A percentile compares a stretch with the other conserved stretches of the same genome.
phyloP scores from a whole-genome alignment of 2,797 vertebrate species.

The Nyctibius grandis region DNA sequence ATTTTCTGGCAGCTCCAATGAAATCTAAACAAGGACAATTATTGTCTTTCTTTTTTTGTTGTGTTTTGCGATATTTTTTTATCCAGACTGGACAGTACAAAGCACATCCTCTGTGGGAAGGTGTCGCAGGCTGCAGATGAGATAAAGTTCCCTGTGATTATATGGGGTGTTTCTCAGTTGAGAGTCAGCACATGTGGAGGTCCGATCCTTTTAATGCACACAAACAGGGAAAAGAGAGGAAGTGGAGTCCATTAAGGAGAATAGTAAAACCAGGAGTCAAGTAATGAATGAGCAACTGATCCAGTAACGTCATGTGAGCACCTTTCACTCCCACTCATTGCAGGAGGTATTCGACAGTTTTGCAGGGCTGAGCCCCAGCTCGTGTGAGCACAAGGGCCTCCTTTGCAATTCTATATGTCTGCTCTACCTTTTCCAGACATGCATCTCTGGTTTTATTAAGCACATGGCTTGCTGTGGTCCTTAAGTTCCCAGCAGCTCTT shows the following conservation, averaged over 20 bases:
- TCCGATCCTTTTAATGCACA: neutral
- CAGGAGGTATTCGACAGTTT: conserved; percentile 5
- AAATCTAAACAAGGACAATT: conserved; percentile 56
- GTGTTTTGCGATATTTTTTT: conserved; percentile 24
- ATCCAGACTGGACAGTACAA: conserved; percentile 24
- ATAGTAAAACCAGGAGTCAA: conserved; percentile 54
- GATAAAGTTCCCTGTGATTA: conserved; percentile 39
- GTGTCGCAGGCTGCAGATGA: conserved; percentile 32
- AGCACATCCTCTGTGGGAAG: conserved; percentile 48
- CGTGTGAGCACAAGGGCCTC: conserved; percentile 49
- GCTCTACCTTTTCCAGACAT: conserved; percentile 60
- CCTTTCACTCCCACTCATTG: conserved; percentile 11
- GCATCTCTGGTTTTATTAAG: conserved; percentile 20
- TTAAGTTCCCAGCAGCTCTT: neutral
- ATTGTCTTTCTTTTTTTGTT: conserved; percentile 26
- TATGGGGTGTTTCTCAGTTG: conserved; percentile 30
- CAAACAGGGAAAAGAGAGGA: conserved; percentile 4
- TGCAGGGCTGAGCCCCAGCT: neutral
- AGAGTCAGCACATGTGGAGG: conserved; percentile 34
- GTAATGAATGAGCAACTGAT: neutral
- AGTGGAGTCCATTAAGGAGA: conserved; percentile 48
- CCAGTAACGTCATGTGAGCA: neutral
- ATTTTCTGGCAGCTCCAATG: conserved; percentile 43
- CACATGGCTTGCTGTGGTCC: neutral
- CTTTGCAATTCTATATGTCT: conserved; percentile 59